Percentiles rank a stretch among this genome's conserved stretches.
Conservation (phyloP, 2,888 invertebrate species). For the Tryphoninae sp. region DNA sequence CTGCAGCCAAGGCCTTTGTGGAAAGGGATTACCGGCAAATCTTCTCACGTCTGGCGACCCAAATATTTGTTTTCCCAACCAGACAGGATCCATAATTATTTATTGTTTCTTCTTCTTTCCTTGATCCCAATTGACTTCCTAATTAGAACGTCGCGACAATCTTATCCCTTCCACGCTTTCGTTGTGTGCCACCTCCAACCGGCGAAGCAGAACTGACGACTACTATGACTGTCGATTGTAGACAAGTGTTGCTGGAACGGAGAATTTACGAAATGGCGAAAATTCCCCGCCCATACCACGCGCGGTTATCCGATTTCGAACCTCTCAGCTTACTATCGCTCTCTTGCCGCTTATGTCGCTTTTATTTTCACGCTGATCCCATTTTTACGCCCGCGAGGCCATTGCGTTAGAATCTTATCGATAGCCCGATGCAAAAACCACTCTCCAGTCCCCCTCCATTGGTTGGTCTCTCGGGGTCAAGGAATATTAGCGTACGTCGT, state of each 20-base stretch:
- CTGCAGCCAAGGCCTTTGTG: constrained; percentile 88
- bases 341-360: neutral
- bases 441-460: constrained; percentile 9
- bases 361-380: neutral
- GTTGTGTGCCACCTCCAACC: constrained; percentile 52
- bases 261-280: constrained; percentile 49
- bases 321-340: constrained; percentile 2
- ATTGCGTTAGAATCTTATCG: constrained; percentile 45
- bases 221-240: constrained; percentile 31
- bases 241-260: constrained; percentile 51
- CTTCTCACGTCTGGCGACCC: constrained; percentile 53
- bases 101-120: constrained; percentile 17
- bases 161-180: constrained; percentile 30
- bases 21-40: constrained; percentile 82
- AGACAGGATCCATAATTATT: constrained; percentile 74
- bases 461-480: constrained; percentile 30
- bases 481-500: constrained; percentile 39
- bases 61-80: constrained; percentile 66
- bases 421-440: constrained; percentile 1
- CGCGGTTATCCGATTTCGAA: constrained; percentile 4
- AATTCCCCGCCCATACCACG: constrained; percentile 19
- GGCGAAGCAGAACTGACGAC: constrained; percentile 59
- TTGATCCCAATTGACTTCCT: constrained; percentile 4
- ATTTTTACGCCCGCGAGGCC: constrained; percentile 10
- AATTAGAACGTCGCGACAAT: neutral